phyloP scores from a whole-genome alignment of 2,797 vertebrate genomes.

The Lutjanus campechanus region DNA sequence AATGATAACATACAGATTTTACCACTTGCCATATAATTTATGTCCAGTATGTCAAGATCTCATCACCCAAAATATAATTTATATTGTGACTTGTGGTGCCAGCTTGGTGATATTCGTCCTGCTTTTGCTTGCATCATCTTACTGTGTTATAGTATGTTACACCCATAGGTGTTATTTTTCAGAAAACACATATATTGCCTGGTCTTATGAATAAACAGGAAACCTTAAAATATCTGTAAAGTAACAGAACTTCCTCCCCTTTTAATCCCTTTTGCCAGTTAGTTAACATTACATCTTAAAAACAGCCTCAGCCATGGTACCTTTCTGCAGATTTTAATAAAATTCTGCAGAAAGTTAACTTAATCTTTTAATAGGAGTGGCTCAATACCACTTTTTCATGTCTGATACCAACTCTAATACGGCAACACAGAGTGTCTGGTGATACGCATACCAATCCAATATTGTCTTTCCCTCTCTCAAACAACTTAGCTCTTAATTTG shows the following conservation, averaged over 20 bases:
- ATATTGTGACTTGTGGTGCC: neutral
- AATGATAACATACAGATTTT: neutral
- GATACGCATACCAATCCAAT: too few species aligned
- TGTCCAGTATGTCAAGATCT: neutral
- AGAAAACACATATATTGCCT: neutral
- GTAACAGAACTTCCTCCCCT: neutral
- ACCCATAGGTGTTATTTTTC: neutral
- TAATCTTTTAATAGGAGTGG: too few species aligned
- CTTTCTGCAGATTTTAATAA: neutral
- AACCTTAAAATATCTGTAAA: neutral
- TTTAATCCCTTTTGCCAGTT: neutral
- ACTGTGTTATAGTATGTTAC: neutral
- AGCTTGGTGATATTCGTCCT: neutral
- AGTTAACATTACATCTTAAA: neutral
- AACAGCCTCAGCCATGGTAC: too few species aligned
- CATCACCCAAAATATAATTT: neutral
- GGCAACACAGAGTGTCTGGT: too few species aligned
- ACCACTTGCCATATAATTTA: neutral
- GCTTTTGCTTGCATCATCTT: neutral
- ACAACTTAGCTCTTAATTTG: too few species aligned
- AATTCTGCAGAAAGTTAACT: neutral
- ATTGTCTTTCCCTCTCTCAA: too few species aligned
- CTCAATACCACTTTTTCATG: too few species aligned
- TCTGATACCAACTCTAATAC: too few species aligned
- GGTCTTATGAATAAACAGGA: neutral